These are phyloP conservation scores for Thymallus thymallus DNA, from an alignment of 2,113 vertebrate species.

Conservation along the genomic window DNA sequence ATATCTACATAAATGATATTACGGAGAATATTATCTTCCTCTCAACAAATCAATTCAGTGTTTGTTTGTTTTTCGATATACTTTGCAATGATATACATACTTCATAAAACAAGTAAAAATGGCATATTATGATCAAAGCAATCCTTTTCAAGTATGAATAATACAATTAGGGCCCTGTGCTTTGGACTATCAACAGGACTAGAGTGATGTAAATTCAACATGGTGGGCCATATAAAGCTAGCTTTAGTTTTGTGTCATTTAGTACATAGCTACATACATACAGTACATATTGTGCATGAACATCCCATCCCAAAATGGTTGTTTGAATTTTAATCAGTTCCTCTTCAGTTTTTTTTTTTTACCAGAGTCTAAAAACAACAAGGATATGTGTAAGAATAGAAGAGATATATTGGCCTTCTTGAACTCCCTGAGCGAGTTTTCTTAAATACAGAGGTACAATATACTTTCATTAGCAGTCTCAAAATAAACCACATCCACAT, in stretches of 20 bases:
- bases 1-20: not conserved
- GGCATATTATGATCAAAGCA: slow-evolving; percentile 4
- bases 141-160: slow-evolving; percentile 39
- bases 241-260: slow-evolving; percentile 19
- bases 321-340: slow-evolving; percentile 7
- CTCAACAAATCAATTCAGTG: slow-evolving; percentile 32
- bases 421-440: slow-evolving; percentile 57
- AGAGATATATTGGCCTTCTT: slow-evolving; percentile 22
- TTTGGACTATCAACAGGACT: slow-evolving; percentile 40
- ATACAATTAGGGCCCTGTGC: slow-evolving; percentile 6
- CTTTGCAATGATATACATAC: slow-evolving; percentile 21
- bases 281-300: slow-evolving; percentile 20
- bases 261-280: slow-evolving; percentile 41
- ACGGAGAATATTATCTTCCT: slow-evolving; percentile 4
- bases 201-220: slow-evolving; percentile 31
- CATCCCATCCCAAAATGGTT: too few species aligned
- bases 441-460: slow-evolving; percentile 25
- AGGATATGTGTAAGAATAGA: not conserved
- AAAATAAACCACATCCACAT: not conserved
- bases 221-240: not conserved
- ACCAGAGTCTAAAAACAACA: not conserved
- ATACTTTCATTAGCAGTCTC: slow-evolving; percentile 14
- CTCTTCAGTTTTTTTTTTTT: not conserved
- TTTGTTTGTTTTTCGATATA: slow-evolving; percentile 42
- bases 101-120: not conserved